Evolutionary conservation across 2,888 invertebrate species (phyloP), one percentile per base, ranked within the genome.

Genomic region (Perithous albicinctus): DNA sequence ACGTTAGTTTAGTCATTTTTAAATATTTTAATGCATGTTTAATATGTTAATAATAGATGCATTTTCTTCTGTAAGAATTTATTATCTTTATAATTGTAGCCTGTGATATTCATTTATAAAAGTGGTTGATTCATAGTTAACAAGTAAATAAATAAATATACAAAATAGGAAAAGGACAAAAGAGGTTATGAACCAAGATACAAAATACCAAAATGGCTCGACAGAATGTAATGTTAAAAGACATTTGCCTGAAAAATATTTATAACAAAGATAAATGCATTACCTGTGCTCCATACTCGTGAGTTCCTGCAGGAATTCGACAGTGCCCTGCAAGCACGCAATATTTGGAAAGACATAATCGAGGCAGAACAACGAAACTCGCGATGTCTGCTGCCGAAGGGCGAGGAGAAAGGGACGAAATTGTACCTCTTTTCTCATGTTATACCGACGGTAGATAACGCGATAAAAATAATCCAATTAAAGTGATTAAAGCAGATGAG

Each of bases 301-400:
- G 82, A 29, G 35, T 46, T 83, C 66, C 66, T 82, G 12, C 84
- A 41, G 2, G 83, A 81, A 77, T 86, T 87, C 10, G 82, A 67
- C 15, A 88, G 66, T 43, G 78, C 15, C 78, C 78, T 82, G 70
- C 75, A 88, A 77, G 84, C 78, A 43, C 84, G 82, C 64, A 89
- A 69, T 35, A 90, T 70, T 41, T 84, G 83, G 69, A 69, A 85
- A 23, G 90, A 87, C 91, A 91, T 91, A 84, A 74, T 84, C 76
- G 20, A 74, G 48, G 20, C 56, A 23, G 38, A 69, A 38, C 54
- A n/a, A 48, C 51, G 10, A 15, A 63, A 26, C 18, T 8, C 18
- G 38, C 38, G 51, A 43, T 69, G 66, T 46, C 29, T 26, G 46
- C 15, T 32, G 23, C 32, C 32, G 15, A 23, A 43, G 4, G 46